phyloP scores from a whole-genome alignment of 2,797 vertebrate species.

The Chrysocyon brachyurus region DNA sequence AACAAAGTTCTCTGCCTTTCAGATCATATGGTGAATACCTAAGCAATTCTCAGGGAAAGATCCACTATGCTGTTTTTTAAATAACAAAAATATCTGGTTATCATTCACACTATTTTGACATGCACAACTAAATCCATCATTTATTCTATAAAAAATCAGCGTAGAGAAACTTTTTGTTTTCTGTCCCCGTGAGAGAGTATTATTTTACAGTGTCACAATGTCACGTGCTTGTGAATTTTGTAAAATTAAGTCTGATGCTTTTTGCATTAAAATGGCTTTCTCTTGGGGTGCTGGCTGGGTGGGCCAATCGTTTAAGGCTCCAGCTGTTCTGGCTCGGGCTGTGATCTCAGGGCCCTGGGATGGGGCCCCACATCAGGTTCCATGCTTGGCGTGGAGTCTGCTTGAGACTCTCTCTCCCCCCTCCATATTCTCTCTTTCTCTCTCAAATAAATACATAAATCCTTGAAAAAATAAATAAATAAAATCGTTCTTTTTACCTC shows the following conservation, averaged over 20 bases:
- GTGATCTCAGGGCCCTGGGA: background rate
- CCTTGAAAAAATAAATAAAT: background rate
- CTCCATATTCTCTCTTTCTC: background rate
- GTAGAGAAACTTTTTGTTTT: background rate
- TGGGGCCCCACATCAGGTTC: rapidly evolving
- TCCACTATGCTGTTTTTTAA: background rate
- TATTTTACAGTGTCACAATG: background rate
- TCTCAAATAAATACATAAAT: background rate
- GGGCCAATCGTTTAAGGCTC: background rate
- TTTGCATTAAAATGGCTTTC: background rate
- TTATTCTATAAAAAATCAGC: background rate
- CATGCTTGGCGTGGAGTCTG: background rate
- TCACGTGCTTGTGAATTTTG: background rate
- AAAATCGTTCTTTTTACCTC: background rate
- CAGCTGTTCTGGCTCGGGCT: background rate
- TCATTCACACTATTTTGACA: background rate
- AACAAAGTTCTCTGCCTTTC: background rate
- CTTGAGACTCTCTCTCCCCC: background rate
- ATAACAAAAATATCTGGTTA: background rate
- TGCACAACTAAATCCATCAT: background rate
- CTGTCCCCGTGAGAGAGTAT: background rate
- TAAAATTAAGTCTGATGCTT: background rate
- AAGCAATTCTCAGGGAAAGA: background rate
- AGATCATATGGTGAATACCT: background rate
- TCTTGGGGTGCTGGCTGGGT: background rate